Base-by-base conservation (phyloP, 2,888 invertebrate species). In the Leptopterna dolabrata region DNA sequence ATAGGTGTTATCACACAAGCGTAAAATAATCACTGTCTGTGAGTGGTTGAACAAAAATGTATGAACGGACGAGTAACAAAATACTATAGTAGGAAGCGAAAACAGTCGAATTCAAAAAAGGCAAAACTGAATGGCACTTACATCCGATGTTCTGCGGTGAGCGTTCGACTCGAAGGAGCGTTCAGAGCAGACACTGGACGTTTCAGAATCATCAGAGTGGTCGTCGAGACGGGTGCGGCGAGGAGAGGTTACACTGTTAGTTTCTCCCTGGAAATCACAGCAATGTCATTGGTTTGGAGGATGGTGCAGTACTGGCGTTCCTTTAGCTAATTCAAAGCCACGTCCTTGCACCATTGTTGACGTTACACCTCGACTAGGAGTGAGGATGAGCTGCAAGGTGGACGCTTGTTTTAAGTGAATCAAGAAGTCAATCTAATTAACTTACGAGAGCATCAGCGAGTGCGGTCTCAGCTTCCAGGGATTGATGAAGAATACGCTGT, bases 171-270 rank as follows among this genome's bases (percentile, higher is more conserved):
- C 96, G 90, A 96, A 94, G 82, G 97, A 97, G 41, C 97, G 93
- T 91, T 98, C 98, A 0, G 98, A 98, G 91, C 98, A 98, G 14
- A 99, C 96, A 91, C 98, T 98, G 78, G 98, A 98, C 0, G 98
- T 98, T 92, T 99, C 98, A 11, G 98, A 97, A 91, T 97, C 97
- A 90, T 96, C 96, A 16, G 95, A 95, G 91, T 95, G 95, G 91
- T 97, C 97, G 41, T 96, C 96, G 0, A 90, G 90, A 45, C 88
- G 81, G n/a, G 86, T 80, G 89, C 88, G 91, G 90, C 81, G 91
- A 86, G 89, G 89, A 16, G 88, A 89, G 2, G 88, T 89, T 0
- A 87, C 89, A 63, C 19, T 36, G 51, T 86, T 85, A 70, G 82
- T 76, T 27, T 87, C 86, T 16, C 88, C 85, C 87, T 88, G 73